These are phyloP conservation scores for Seriola quinqueradiata DNA, from an alignment of 2,113 vertebrate species.

Conservation along the genomic window DNA sequence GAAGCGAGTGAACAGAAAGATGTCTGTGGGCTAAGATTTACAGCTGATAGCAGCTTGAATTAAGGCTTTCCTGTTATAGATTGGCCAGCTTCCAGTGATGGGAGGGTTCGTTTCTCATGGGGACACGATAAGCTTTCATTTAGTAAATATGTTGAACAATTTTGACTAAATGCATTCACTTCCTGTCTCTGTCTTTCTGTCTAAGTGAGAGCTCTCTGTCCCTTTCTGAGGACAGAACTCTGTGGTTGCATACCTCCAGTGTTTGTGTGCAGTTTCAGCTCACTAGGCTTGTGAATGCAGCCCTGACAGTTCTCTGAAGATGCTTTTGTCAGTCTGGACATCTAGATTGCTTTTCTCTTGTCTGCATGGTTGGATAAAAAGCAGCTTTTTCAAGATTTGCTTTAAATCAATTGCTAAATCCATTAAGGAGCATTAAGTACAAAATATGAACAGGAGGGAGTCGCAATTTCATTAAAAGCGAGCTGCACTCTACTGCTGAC, in stretches of 20 bases:
- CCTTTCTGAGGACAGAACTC: conserved; percentile 25
- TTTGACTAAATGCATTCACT: conserved; percentile 45
- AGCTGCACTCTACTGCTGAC: conserved; percentile 6
- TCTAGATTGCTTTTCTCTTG: conserved; percentile 17
- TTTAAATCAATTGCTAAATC: conserved; percentile 44
- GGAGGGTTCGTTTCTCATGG: conserved; percentile 40
- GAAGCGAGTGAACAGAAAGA: conserved; percentile 28
- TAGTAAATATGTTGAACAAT: conserved; percentile 44
- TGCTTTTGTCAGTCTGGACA: conserved; percentile 33
- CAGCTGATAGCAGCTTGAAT: conserved; percentile 40
- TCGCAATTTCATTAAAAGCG: neutral
- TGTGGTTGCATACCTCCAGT: conserved; percentile 27
- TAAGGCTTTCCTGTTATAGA: conserved; percentile 53
- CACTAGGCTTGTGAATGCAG: conserved; percentile 43
- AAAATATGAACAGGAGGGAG: conserved; percentile 13
- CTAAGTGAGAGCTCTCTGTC: conserved; percentile 14
- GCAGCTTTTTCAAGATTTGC: conserved; percentile 36
- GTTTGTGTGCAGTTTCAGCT: conserved; percentile 60
- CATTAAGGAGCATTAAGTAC: conserved; percentile 43
- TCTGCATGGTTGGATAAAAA: conserved; percentile 29
- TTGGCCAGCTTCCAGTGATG: conserved; percentile 57
- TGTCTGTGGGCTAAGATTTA: conserved; percentile 40
- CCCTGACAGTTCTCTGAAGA: conserved; percentile 42
- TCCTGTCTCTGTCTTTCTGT: conserved; percentile 49
- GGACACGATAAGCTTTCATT: conserved; percentile 41